Evolutionary conservation across 2,113 vertebrate genomes (phyloP).

Genomic region (Podarcis raffonei): DNA sequence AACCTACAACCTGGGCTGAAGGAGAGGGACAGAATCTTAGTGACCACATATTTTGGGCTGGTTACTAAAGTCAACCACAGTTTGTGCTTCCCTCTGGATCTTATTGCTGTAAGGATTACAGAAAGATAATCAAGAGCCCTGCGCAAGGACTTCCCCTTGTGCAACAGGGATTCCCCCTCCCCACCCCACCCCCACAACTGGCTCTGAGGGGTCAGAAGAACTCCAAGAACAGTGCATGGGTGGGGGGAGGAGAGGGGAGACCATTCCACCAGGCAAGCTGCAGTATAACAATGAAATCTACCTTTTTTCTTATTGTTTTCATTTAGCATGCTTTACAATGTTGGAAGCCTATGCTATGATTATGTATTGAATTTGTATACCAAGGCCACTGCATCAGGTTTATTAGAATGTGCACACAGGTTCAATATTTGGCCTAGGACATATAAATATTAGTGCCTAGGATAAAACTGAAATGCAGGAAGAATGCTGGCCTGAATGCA

Average conservation of each 20-base stretch:
- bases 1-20: too few species aligned
- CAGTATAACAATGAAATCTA: too few species aligned
- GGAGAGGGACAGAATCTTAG: not conserved
- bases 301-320: not conserved
- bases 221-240: too few species aligned
- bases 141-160: too few species aligned
- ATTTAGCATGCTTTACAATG: not conserved
- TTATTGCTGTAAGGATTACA: not conserved
- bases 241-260: too few species aligned
- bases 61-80: not conserved
- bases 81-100: not conserved
- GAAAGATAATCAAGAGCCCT: too few species aligned
- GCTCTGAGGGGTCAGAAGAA: too few species aligned
- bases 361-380: not conserved
- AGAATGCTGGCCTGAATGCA: not conserved
- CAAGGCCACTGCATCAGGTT: not conserved
- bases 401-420: not conserved
- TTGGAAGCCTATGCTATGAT: not conserved
- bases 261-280: too few species aligned
- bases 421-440: not conserved
- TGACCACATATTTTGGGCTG: not conserved
- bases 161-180: too few species aligned
- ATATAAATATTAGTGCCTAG: not conserved
- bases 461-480: not conserved
- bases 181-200: too few species aligned